Evolutionary conservation across 2,888 invertebrate genomes (phyloP).

Genomic region (Dyspetes luteomarginatus): DNA sequence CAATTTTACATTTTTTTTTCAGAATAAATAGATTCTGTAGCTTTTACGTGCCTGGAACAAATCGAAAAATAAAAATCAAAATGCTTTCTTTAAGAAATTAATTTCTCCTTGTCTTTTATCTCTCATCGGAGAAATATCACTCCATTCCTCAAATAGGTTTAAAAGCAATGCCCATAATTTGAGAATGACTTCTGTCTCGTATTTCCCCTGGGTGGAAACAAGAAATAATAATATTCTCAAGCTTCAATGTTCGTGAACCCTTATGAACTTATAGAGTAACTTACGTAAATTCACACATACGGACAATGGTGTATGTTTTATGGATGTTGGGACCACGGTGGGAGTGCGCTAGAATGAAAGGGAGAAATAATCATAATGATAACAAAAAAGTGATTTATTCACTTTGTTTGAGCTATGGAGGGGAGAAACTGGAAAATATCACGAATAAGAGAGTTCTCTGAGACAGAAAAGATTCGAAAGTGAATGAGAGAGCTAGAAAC

Average conservation of each 20-base stretch:
- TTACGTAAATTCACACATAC: constrained; percentile 1
- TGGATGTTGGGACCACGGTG: not conserved
- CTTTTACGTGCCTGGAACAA: no score
- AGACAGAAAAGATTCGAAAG: constrained; percentile 31
- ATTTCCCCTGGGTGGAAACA: not conserved
- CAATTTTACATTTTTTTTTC: no score
- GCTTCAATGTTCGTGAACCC: not conserved
- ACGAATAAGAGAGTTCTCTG: constrained; percentile 7
- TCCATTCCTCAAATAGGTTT: no score
- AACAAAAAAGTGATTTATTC: constrained; percentile 23
- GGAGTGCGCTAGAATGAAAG: constrained; percentile 20
- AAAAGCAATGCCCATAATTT: not conserved
- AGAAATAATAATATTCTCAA: not conserved
- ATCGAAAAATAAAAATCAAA: no score
- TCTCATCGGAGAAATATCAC: no score
- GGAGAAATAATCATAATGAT: constrained; percentile 37
- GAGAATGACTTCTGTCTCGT: not conserved
- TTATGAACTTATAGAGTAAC: not conserved
- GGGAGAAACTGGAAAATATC: constrained; percentile 17
- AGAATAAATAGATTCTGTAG: no score
- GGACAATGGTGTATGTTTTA: constrained; percentile 11
- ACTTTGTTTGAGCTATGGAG: not conserved
- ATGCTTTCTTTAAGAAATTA: not conserved
- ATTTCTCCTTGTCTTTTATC: no score
- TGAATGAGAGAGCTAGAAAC: constrained; percentile 50